phyloP scores from a whole-genome alignment of 1,140 invertebrate genomes.

The Laupala kohalensis region DNA sequence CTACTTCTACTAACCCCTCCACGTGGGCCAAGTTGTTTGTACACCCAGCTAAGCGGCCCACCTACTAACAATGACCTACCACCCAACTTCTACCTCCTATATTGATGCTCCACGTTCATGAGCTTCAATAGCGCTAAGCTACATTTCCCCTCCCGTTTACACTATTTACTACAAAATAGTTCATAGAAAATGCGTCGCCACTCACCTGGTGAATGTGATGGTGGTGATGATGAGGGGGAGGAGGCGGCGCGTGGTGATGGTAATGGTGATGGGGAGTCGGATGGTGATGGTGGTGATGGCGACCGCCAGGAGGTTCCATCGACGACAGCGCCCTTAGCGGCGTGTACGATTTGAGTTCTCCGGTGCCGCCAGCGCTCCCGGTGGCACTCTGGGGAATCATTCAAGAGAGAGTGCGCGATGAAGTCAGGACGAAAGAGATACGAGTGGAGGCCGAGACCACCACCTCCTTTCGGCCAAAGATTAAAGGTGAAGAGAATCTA shows the following conservation, averaged over 20 bases:
- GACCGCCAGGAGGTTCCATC: constrained; percentile 62
- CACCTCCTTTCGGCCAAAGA: no score
- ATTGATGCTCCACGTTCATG: no score
- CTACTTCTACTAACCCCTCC: no score
- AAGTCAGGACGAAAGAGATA: no score
- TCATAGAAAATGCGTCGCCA: not conserved
- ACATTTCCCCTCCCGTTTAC: no score
- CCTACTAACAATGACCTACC: not conserved
- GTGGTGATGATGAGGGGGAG: constrained; percentile 38
- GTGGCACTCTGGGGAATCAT: not conserved
- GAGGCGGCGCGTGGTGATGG: constrained; percentile 30
- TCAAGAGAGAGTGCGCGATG: no score
- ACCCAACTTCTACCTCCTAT: not conserved
- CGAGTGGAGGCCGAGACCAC: no score
- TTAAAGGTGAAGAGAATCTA: no score
- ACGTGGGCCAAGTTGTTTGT: no score
- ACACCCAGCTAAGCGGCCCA: no score
- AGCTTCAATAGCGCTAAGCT: no score
- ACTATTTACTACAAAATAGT: no score
- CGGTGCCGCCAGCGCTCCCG: constrained; percentile 21
- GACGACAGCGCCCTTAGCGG: constrained; percentile 71
- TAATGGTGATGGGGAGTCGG: constrained; percentile 19
- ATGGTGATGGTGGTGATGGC: constrained; percentile 23
- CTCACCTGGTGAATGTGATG: constrained; percentile 21
- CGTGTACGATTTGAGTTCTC: constrained; percentile 52